Evolutionary conservation across 2,888 invertebrate genomes (phyloP).

Genomic region (Drosophila rellima): DNA sequence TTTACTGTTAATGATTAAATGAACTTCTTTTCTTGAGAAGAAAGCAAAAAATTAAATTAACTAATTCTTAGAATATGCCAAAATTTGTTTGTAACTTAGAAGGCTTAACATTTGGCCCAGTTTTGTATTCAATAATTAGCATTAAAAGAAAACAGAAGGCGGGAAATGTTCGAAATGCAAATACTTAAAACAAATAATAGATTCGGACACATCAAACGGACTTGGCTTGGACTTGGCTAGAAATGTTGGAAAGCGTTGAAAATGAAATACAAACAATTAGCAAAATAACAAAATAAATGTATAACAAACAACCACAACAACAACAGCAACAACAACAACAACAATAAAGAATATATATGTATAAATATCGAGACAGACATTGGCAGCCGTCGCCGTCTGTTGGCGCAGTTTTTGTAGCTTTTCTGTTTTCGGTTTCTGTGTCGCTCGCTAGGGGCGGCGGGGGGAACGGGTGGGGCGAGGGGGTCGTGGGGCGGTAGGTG

Average conservation of each 20-base stretch:
- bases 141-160: slow-evolving; percentile 7
- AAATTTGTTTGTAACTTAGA: not conserved
- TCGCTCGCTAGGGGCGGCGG: slow-evolving; percentile 4
- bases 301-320: slow-evolving; percentile 28
- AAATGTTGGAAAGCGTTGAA: slow-evolving; percentile 38
- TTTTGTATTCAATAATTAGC: slow-evolving; percentile 14
- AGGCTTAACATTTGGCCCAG: slow-evolving; percentile 4
- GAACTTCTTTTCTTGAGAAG: slow-evolving; percentile 2
- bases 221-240: slow-evolving; percentile 11
- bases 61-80: not conserved
- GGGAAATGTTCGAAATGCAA: slow-evolving; percentile 14
- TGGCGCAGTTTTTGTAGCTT: slow-evolving; percentile 32
- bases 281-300: slow-evolving; percentile 60
- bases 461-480: not conserved
- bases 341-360: slow-evolving; percentile 31
- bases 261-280: slow-evolving; percentile 75
- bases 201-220: slow-evolving; percentile 35
- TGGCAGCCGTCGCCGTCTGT: slow-evolving; percentile 57
- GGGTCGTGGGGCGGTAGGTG: slow-evolving; percentile 6
- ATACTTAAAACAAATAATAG: slow-evolving; percentile 3
- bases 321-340: slow-evolving; percentile 31
- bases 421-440: slow-evolving; percentile 39
- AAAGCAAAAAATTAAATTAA: not conserved
- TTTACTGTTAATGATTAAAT: slow-evolving; percentile 18
- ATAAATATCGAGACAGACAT: slow-evolving; percentile 62